These are phyloP conservation scores for Monomorium pharaonis DNA, from an alignment of 1,140 invertebrate species.

Conservation along the genomic window DNA sequence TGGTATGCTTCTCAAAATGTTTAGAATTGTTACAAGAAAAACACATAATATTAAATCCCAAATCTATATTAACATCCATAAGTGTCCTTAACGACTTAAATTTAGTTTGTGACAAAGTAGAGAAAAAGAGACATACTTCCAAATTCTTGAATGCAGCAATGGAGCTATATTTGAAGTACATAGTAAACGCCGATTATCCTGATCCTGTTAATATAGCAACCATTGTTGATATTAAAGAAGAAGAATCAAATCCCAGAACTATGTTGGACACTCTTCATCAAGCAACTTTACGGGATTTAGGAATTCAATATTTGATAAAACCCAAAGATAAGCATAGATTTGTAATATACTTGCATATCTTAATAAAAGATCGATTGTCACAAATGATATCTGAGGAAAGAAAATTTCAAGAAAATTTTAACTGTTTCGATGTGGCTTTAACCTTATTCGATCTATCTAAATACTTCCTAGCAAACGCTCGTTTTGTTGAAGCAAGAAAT, in stretches of 20 bases:
- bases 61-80: not conserved
- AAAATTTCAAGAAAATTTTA: not conserved
- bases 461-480: not conserved
- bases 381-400: not conserved
- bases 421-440: not conserved
- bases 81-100: not conserved
- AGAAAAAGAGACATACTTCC: not conserved
- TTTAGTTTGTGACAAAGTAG: not conserved
- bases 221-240: not conserved
- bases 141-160: not conserved
- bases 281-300: not conserved
- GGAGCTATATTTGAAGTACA: not conserved
- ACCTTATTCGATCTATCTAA: not conserved
- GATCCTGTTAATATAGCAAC: not conserved
- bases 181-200: not conserved
- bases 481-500: conserved; percentile 5
- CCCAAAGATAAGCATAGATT: not conserved
- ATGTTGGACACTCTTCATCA: not conserved
- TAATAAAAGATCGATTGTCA: not conserved
- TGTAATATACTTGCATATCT: not conserved
- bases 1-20: not conserved
- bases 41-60: not conserved
- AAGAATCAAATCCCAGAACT: not conserved
- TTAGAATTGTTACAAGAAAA: not conserved
- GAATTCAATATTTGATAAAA: not conserved